These are phyloP conservation scores for Mesoligia furuncula DNA, from an alignment of 2,888 invertebrate species.

Conservation along the genomic window DNA sequence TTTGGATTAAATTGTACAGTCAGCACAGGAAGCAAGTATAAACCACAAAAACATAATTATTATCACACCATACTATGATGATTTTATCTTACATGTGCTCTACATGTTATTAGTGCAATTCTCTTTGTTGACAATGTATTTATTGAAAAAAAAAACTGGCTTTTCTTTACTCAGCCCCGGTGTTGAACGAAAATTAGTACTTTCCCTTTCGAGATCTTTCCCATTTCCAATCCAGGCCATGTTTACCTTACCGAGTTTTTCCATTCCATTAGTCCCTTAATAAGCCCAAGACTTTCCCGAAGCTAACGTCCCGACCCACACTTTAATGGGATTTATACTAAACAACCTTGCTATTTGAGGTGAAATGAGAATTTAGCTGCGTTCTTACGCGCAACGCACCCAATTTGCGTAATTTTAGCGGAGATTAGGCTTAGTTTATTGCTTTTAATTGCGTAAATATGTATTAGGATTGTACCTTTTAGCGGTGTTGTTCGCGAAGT, in stretches of 20 bases:
- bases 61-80: too few relatives aligned
- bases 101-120: neutral
- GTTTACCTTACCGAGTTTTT: slow-evolving; percentile 28
- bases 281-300: slow-evolving; percentile 55
- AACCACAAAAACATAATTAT: too few relatives aligned
- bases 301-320: slow-evolving; percentile 51
- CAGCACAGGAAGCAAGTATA: too few relatives aligned
- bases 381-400: slow-evolving; percentile 55
- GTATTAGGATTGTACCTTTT: slow-evolving; percentile 59
- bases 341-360: slow-evolving; percentile 62
- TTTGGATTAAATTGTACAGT: too few relatives aligned
- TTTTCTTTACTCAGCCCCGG: neutral
- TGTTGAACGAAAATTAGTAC: neutral
- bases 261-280: slow-evolving; percentile 48
- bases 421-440: slow-evolving; percentile 62
- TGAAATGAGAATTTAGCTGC: slow-evolving; percentile 63
- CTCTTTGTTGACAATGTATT: neutral
- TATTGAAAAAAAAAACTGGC: neutral
- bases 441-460: slow-evolving; percentile 65
- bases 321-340: slow-evolving; percentile 65
- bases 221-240: slow-evolving; percentile 28
- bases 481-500: slow-evolving; percentile 31
- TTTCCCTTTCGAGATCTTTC: slow-evolving; percentile 5
- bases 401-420: slow-evolving; percentile 65
- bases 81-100: too few relatives aligned